Evolutionary conservation across 2,113 vertebrate species (phyloP).

Genomic region (Pelmatolapia mariae): DNA sequence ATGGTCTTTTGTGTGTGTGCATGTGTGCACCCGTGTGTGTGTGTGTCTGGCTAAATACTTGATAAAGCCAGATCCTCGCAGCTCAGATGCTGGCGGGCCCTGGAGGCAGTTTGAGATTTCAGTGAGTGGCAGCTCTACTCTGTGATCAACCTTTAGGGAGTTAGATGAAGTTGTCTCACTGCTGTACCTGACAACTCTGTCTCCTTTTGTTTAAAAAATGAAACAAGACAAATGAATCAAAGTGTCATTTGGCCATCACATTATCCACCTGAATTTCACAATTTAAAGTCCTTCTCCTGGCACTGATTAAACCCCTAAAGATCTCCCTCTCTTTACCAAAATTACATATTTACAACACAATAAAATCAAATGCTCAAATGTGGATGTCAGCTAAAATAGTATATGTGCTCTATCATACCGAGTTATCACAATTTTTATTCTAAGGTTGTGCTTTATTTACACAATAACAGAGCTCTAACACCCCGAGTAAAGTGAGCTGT

Average conservation of each 20-base stretch:
- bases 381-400: not conserved
- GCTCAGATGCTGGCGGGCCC: conserved; percentile 1
- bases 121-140: conserved; percentile 34
- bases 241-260: not conserved
- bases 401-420: not conserved
- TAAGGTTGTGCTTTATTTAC: not conserved
- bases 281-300: not conserved
- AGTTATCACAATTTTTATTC: not conserved
- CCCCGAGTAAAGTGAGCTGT: not conserved
- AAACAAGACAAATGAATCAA: not conserved
- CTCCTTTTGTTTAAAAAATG: not conserved
- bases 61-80: conserved; percentile 32
- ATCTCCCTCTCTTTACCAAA: accelerated
- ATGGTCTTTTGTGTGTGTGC: conserved; percentile 36
- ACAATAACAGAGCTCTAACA: not conserved
- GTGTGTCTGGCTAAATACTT: conserved; percentile 30
- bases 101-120: conserved; percentile 23
- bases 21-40: not conserved
- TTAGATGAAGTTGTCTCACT: conserved; percentile 17
- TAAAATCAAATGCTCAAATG: not conserved
- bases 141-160: conserved; percentile 35
- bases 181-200: not conserved
- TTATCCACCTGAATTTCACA: not conserved
- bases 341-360: not conserved
- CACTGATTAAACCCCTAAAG: not conserved